These are phyloP conservation scores for Monopis laevigella DNA, from an alignment of 2,888 invertebrate species.

Conservation along the genomic window DNA sequence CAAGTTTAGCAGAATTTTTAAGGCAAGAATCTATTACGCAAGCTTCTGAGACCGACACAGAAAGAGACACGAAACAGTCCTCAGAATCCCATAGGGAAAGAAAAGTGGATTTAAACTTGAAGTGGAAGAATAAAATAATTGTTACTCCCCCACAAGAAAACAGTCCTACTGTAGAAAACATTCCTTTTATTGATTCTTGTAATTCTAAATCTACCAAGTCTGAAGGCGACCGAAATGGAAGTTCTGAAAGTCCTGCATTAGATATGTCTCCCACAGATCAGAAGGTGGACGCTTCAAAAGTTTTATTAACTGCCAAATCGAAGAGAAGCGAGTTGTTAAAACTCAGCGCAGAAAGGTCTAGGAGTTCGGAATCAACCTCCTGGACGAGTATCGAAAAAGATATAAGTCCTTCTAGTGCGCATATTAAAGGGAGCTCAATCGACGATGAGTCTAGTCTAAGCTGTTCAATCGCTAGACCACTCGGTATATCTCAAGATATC, in stretches of 20 bases:
- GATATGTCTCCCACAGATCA: constrained; percentile 47
- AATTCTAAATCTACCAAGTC: constrained; percentile 49
- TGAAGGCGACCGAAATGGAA: constrained; percentile 53
- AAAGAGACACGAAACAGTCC: constrained; percentile 36
- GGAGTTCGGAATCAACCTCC: constrained; percentile 81
- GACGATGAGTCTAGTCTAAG: constrained; percentile 80
- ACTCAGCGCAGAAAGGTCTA: constrained; percentile 77
- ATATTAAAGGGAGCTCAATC: constrained; percentile 72
- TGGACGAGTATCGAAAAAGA: constrained; percentile 85
- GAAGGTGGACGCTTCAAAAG: constrained; percentile 37
- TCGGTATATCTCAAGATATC: constrained; percentile 80
- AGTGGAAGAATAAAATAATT: constrained; percentile 65
- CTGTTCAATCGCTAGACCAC: constrained; percentile 81
- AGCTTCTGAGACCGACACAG: constrained; percentile 49
- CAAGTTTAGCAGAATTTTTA: constrained; percentile 59
- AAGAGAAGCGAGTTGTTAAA: constrained; percentile 68
- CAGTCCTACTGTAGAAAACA: constrained; percentile 67
- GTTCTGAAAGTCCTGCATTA: constrained; percentile 48
- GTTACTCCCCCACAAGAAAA: constrained; percentile 70
- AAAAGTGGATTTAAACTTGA: constrained; percentile 40
- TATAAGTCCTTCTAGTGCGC: constrained; percentile 67
- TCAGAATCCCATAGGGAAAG: constrained; percentile 32
- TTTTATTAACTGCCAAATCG: constrained; percentile 53
- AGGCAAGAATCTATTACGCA: constrained; percentile 53
- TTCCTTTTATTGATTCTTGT: constrained; percentile 55